Evolutionary conservation across 1,140 invertebrate genomes (phyloP), one percentile per base, ranked within the genome.

Genomic region (Sminthurinus signatus): DNA sequence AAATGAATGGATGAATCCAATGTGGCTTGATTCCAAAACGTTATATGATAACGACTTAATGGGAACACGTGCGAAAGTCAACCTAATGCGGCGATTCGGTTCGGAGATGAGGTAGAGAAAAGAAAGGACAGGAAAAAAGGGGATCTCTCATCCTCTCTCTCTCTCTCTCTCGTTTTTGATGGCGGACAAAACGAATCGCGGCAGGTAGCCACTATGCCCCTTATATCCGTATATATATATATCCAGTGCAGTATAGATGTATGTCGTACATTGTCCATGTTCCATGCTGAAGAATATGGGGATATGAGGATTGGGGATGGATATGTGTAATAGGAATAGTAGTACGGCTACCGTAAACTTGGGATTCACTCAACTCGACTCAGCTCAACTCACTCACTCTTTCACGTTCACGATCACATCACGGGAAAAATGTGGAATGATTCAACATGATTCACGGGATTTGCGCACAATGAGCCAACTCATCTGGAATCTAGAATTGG

Each of bases 21-120:
- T 17, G 51, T 54, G 51, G 64, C 59, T 36, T 19, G 58, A 60
- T 58, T 63, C 54, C 54, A 62, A 60, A 66, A 61, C 57, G 57
- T 62, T 60, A 60, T 61, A 50, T 58, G 60, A 58, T 58, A 62
- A 57, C 55, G 58, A 65, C 23, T 19, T 68, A 63, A 68, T 60
- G 61, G 50, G 17, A 44, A 55, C 66, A 68, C 66, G 66, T 68
- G 66, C 61, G 48, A 63, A 68, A 64, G 66, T 67, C 65, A 67
- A 66, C 50, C 21, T 56, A 66, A 62, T 67, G 65, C 56, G 65
- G 60, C 65, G 65, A 67, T 67, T 62, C 56, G 60, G 23, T 28
- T 58, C 48, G 39, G 54, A 61, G 50, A 57, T 61, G 58, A 50
- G 58, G 25, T 29, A 48, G 44, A 48, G n/a, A 21, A 48, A 25